Evolutionary conservation across 2,797 vertebrate genomes (phyloP), one percentile per base, ranked within the genome.

Genomic region (Adrianichthys oophorus): DNA sequence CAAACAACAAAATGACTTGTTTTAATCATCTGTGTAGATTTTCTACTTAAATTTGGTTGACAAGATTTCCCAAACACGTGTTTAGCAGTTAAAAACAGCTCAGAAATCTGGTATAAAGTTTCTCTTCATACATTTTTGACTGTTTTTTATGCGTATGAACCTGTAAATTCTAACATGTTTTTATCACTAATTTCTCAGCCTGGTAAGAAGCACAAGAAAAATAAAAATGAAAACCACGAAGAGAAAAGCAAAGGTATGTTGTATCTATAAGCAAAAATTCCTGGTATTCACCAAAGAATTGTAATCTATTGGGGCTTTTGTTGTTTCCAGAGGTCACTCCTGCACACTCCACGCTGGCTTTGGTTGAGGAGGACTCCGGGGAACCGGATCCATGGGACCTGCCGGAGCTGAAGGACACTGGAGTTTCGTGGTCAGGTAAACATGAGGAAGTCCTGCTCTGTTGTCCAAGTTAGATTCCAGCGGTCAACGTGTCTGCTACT

Each of bases 301-400:
- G n/a, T 45, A 45, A n/a, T 3, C 7, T 14, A 21, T 60, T 0
- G 54, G 17, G 1, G 5, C 2, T 61, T 15, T 24, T 64, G 41
- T 70, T 18, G 65, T n/a, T 49, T 32, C 8, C 15, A 89, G 81
- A 66, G 42, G 48, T 83, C 15, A 59, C 87, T 62, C 89, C 89
- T 62, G 86, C 91, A 0, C 85, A 92, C 62, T 98, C 95, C 62
- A 93, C 93, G 1, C 21, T 87, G 53, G 76, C 91, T 29, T 86
- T 97, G 78, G 87, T 95, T 24, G 86, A 92, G 24, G 69, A 53
- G 4, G 80, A 79, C 24, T 68, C 62, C 1, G 61, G 65, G 45
- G 72, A 80, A 0, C 56, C 52, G 3, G 93, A 98, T 68, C 94
- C 93, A 0, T 98, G 96, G 97, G 89, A 94, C 62, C 64, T 95